A percentile compares a stretch with the other conserved stretches of the same genome.
Conservation (phyloP, 2,113 vertebrate genomes). For the Falco punctatus region DNA sequence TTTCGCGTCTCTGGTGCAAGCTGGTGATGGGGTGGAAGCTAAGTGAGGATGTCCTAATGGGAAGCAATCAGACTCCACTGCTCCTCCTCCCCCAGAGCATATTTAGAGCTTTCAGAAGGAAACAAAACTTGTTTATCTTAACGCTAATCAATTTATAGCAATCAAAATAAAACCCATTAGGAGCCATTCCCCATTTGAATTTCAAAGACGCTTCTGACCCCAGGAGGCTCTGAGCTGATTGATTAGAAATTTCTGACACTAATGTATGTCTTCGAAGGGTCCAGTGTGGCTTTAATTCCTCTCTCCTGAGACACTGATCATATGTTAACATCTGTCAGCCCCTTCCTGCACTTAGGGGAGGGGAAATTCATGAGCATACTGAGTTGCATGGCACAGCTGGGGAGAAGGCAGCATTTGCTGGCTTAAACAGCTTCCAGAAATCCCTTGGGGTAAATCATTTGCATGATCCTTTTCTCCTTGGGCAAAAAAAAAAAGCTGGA, state of each 20-base stretch:
- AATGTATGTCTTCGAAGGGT: slow-evolving; percentile 71
- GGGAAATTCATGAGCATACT: slow-evolving; percentile 48
- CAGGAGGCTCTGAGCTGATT: slow-evolving; percentile 72
- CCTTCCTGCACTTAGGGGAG: slow-evolving; percentile 25
- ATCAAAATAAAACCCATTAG: slow-evolving; percentile 81
- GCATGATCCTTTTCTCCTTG: slow-evolving; percentile 49
- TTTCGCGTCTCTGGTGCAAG: neutral
- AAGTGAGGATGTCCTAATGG: neutral
- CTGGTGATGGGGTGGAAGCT: neutral
- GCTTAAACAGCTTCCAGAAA: slow-evolving; percentile 60
- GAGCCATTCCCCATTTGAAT: slow-evolving; percentile 59
- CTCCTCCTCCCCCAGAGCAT: slow-evolving; percentile 50
- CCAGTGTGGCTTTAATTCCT: slow-evolving; percentile 60
- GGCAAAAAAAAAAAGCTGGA: slow-evolving; percentile 1
- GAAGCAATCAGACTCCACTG: slow-evolving; percentile 11
- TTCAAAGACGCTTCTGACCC: slow-evolving; percentile 71
- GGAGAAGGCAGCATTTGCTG: slow-evolving; percentile 13
- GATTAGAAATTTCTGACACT: slow-evolving; percentile 80
- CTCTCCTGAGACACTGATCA: slow-evolving; percentile 69
- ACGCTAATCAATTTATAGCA: slow-evolving; percentile 75
- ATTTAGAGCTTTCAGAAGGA: slow-evolving; percentile 60
- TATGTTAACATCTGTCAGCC: slow-evolving; percentile 75
- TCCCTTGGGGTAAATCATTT: slow-evolving; percentile 43
- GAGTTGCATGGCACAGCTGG: slow-evolving; percentile 69
- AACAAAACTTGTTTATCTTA: slow-evolving; percentile 69